Base-by-base conservation (phyloP, 2,888 invertebrate genomes). In the Balanococcus diminutus region DNA sequence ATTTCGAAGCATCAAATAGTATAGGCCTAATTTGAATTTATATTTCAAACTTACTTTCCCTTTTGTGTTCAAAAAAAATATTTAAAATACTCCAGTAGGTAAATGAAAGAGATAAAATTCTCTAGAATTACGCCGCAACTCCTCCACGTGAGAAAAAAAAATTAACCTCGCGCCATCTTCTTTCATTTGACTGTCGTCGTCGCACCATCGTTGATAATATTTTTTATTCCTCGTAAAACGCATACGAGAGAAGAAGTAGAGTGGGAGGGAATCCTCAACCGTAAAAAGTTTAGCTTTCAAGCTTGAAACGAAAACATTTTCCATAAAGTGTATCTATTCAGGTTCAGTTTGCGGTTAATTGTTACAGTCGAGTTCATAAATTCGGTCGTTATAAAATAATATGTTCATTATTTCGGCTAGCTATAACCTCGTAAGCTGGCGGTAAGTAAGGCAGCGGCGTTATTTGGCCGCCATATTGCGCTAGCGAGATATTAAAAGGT, bases 271-370 rank as follows among this genome's bases (percentile, higher is more conserved):
- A 67, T 28, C 9, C 31, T 11, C 32, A n/a, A 22, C 28, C 75
- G n/a, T 75, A 75, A 75, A 75, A 75, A 75, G 19, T 75, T 32
- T 31, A 75, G 32, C 32, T 75, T 19, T 75, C 75, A 16, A 32
- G 61, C 32, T 22, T 32, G 75, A 67, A 67, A 25, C 67, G 31
- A 67, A 67, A 67, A 75, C 75, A 75, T 75, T 75, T 75, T 75
- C 75, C 75, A 75, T 75, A 75, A 75, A 75, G 75, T 75, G 75
- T 75, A 75, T 75, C 75, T 32, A 75, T 75, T 75, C 75, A 75
- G 75, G 31, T 75, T 75, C 28, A 75, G 75, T 75, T 75, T 75
- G 75, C 75, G 75, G 22, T 19, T 75, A 75, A 75, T 75, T 75
- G 75, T 75, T 75, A 75, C 75, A 75, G 75, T 36, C 75, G n/a